phyloP scores from a whole-genome alignment of 2,888 invertebrate genomes.

The Clusia tigrina region DNA sequence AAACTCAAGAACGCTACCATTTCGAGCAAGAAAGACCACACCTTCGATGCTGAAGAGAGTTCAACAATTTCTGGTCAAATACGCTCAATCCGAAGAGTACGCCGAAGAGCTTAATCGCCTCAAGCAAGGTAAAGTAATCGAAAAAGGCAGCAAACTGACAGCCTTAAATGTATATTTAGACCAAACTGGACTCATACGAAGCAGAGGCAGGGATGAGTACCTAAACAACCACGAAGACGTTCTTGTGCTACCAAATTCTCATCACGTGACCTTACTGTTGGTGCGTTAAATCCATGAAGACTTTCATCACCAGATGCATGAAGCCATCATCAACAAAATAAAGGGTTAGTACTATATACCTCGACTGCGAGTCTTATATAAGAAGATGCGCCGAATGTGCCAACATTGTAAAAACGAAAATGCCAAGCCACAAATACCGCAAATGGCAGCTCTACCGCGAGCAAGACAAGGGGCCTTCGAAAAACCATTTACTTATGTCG shows the following conservation, averaged over 20 bases:
- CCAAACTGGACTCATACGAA: conserved; percentile 23
- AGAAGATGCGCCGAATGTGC: conserved; percentile 29
- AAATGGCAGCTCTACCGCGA: conserved; percentile 32
- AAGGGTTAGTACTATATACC: conserved; percentile 32
- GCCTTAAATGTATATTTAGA: conserved; percentile 29
- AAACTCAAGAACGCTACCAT: conserved; percentile 21
- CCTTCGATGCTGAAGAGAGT: conserved; percentile 18
- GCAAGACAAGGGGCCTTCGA: conserved; percentile 30
- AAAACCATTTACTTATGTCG: conserved; percentile 35
- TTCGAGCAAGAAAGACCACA: neutral
- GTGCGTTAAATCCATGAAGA: conserved; percentile 28
- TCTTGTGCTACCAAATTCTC: conserved; percentile 17
- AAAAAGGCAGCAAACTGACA: conserved; percentile 23
- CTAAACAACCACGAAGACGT: conserved; percentile 29
- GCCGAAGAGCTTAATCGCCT: conserved; percentile 25
- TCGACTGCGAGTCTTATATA: conserved; percentile 27
- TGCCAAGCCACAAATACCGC: conserved; percentile 23
- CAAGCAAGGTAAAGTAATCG: conserved; percentile 21
- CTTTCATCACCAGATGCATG: conserved; percentile 31
- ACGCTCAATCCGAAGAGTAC: conserved; percentile 26
- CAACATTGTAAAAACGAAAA: conserved; percentile 32
- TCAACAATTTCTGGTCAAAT: conserved; percentile 22
- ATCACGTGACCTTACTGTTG: conserved; percentile 28
- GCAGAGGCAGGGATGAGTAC: conserved; percentile 20
- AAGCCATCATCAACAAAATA: conserved; percentile 31